Evolutionary conservation across 2,113 vertebrate genomes (phyloP).

Genomic region (Sapajus apella): DNA sequence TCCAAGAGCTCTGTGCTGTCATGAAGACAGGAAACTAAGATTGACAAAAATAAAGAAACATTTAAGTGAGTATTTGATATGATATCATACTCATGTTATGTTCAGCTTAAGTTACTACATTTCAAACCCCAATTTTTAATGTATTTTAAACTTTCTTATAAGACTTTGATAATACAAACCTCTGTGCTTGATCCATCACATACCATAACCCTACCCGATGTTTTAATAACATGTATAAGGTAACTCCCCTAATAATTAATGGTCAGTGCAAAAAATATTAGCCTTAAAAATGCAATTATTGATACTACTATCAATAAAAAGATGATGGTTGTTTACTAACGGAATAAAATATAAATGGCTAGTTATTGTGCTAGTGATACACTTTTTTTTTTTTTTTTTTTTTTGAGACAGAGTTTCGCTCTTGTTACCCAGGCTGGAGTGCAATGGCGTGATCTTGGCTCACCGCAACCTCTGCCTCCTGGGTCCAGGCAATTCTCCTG

Average conservation of each 20-base stretch:
- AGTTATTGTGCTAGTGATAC: not conserved
- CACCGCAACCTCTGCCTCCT: too few relatives aligned
- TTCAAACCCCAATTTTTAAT: not conserved
- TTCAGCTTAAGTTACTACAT: not conserved
- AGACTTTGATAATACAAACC: not conserved
- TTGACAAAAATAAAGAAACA: not conserved
- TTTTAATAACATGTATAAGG: not conserved
- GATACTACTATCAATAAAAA: not conserved
- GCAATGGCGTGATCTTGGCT: too few relatives aligned
- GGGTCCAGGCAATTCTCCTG: too few relatives aligned
- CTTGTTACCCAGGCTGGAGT: too few relatives aligned
- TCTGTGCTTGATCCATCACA: not conserved
- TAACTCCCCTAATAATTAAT: not conserved
- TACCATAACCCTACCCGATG: not conserved
- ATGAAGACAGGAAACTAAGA: slow-evolving; percentile 8
- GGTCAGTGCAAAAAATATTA: not conserved
- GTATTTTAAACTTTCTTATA: slow-evolving; percentile 9
- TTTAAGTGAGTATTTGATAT: not conserved
- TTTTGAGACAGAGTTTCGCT: too few relatives aligned
- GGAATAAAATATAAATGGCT: not conserved
- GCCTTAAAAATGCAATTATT: not conserved
- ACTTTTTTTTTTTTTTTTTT: too few relatives aligned
- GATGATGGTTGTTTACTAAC: not conserved
- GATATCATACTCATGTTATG: not conserved
- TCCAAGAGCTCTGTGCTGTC: slow-evolving; percentile 25